Base-by-base conservation (phyloP, 2,888 invertebrate species). In the Hedya salicella region DNA sequence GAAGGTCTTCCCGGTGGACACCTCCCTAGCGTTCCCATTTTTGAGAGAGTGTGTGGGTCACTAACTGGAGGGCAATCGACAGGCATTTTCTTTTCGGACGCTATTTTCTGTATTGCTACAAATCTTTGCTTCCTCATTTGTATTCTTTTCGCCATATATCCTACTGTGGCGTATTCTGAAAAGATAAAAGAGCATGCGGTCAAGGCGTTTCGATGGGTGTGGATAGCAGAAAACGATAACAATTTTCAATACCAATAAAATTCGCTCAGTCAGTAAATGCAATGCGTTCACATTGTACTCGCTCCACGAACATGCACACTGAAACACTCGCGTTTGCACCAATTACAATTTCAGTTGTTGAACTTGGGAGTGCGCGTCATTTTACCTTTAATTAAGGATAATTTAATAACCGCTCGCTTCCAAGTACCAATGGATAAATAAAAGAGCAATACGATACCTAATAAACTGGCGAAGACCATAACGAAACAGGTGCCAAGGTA, bases 401-500 rank as follows among this genome's bases (percentile, higher is more conserved):
- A 17, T 25, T 8, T n/a, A n/a, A 0, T 3, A 50, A 30, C 1
- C 49, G 13, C 48, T n/a, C 14, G 40, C 54, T 54, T 14, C n/a
- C 11, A 19, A 21, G 25, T 40, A 42, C 25, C 11, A 19, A 25
- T 19, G 14, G 3, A 77, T 93, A 63, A n/a, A n/a, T 57, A 56
- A 53, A 54, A 42, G 67, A 53, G 21, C 42, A 62, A 69, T 16
- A 53, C 52, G 17, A 95, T 95, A 97, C 97, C 98, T 93, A 99
- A 93, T 86, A 99, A 94, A 90, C 98, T 98, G 80, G 98, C 98
- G 94, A 98, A 98, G 86, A 98, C 98, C 98, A 98, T 98, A 88
- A 98, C 97, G 96, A 98, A 98, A 94, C 98, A 98, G 83, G 98
- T 98, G 83, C 98, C 98, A 93, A 98, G 94, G 93, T 98, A 98